phyloP scores from a whole-genome alignment of 1,140 invertebrate species.

The Drosophila jambulina region DNA sequence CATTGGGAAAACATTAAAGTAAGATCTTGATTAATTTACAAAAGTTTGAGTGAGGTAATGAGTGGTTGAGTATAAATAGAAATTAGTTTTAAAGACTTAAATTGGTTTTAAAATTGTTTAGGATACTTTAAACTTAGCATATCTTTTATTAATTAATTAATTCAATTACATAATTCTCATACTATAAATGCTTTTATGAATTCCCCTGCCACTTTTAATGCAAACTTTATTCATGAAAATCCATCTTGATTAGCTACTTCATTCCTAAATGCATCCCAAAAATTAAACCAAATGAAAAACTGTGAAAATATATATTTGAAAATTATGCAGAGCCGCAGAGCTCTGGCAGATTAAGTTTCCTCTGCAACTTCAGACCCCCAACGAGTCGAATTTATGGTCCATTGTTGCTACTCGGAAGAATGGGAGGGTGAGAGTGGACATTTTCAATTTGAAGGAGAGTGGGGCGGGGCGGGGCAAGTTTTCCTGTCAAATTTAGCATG shows the following conservation, averaged over 20 bases:
- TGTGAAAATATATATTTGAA: constrained; percentile 18
- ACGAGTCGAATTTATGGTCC: constrained; percentile 36
- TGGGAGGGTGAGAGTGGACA: constrained; percentile 13
- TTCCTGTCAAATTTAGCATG: constrained; percentile 52
- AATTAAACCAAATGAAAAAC: constrained; percentile 13
- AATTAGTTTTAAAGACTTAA: neutral
- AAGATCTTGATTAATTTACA: no score
- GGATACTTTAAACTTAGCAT: no score
- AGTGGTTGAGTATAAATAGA: neutral
- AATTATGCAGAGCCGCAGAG: constrained; percentile 13
- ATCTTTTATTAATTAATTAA: neutral
- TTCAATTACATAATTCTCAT: neutral
- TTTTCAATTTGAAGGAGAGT: constrained; percentile 35
- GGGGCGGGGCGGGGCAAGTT: constrained; percentile 7
- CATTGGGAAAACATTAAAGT: neutral
- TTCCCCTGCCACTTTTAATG: neutral
- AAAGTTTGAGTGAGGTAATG: neutral
- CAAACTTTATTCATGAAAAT: neutral
- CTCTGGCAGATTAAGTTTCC: constrained; percentile 8
- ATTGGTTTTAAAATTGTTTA: no score
- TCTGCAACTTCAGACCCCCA: constrained; percentile 1
- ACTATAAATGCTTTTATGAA: neutral
- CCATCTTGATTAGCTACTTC: constrained; percentile 13
- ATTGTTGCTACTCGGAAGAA: constrained; percentile 26
- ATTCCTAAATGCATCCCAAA: neutral